These are phyloP conservation scores for Vanessa atalanta DNA, from an alignment of 1,140 invertebrate genomes.

Conservation along the genomic window DNA sequence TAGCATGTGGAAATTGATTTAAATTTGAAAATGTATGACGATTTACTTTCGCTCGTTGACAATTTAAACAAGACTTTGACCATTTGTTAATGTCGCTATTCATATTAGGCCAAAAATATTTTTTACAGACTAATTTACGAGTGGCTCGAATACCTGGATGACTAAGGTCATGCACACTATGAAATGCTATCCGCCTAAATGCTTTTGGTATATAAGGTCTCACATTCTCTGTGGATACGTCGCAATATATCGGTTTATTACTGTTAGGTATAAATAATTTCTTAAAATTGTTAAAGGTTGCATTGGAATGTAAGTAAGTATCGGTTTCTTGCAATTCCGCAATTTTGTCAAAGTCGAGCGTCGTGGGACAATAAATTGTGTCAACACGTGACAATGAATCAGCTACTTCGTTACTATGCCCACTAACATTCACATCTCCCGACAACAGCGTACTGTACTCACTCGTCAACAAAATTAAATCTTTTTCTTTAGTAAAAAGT, in stretches of 20 bases:
- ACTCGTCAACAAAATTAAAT: too few species aligned
- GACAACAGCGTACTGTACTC: too few species aligned
- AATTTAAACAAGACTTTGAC: slow-evolving; percentile 38
- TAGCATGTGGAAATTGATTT: slow-evolving; percentile 7
- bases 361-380: not conserved
- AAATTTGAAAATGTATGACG: slow-evolving; percentile 19
- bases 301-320: slow-evolving; percentile 3
- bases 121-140: slow-evolving; percentile 45
- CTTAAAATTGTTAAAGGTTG: slow-evolving; percentile 1
- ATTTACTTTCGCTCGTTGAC: slow-evolving; percentile 30
- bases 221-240: not conserved
- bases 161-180: slow-evolving; percentile 47
- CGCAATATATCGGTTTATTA: not conserved
- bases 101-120: slow-evolving; percentile 67
- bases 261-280: too few species aligned
- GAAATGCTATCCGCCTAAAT: slow-evolving; percentile 31
- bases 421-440: too few species aligned
- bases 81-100: slow-evolving; percentile 50
- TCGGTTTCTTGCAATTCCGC: slow-evolving; percentile 3
- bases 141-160: slow-evolving; percentile 50
- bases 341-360: slow-evolving; percentile 1
- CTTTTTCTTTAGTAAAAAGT: too few species aligned
- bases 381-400: not conserved
- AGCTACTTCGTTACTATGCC: not conserved
- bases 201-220: slow-evolving; percentile 33